phyloP scores from a whole-genome alignment of 2,888 invertebrate species.

The Prosapia bicincta region DNA sequence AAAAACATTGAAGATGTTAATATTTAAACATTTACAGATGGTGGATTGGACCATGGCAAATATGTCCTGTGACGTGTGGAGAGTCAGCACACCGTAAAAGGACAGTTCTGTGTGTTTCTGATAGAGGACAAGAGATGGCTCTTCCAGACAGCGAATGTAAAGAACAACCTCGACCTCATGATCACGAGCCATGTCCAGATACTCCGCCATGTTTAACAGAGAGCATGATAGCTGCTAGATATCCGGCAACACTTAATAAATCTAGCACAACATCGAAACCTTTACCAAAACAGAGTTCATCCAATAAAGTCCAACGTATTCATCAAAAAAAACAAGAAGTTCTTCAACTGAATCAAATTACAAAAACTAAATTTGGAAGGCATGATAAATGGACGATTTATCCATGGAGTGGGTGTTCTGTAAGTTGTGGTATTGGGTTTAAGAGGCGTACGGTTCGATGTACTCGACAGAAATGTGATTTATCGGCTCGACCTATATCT shows the following conservation, averaged over 20 bases:
- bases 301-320: not conserved
- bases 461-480: conserved; percentile 14
- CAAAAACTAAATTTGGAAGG: not conserved
- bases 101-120: conserved; percentile 47
- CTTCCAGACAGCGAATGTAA: conserved; percentile 72
- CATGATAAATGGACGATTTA: conserved; percentile 20
- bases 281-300: not conserved
- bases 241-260: not conserved
- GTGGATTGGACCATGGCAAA: conserved; percentile 87
- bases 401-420: conserved; percentile 29
- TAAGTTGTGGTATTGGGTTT: conserved; percentile 26
- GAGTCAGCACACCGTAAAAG: conserved; percentile 43
- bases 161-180: conserved; percentile 59
- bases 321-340: not conserved
- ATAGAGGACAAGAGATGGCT: conserved; percentile 47
- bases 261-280: not conserved
- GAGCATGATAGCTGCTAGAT: not conserved
- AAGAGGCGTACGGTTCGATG: conserved; percentile 22
- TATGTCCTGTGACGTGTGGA: conserved; percentile 69
- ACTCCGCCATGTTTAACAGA: conserved; percentile 47
- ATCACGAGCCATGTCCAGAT: conserved; percentile 61
- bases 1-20: too few relatives aligned
- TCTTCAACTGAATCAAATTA: not conserved
- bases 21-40: conserved; percentile 50
- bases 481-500: conserved; percentile 9